Base-by-base conservation (phyloP, 2,797 vertebrate species). In the Paedocypris micromegethes region DNA sequence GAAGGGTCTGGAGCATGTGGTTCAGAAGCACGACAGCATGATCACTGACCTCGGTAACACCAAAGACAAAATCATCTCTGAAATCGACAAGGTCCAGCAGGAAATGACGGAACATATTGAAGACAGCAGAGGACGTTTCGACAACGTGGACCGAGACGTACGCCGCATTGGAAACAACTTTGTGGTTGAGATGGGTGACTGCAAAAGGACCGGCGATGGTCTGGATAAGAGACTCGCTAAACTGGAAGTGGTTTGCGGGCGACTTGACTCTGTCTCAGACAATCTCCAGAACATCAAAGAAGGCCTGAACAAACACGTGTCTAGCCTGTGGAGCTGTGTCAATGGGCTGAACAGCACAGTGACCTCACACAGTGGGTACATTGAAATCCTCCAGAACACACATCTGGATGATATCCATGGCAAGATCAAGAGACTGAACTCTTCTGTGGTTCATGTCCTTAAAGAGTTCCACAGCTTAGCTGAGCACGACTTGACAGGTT, bases 11-110 rank as follows among this genome's bases (percentile, higher is more conserved):
- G 93, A 95, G 79, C 90, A 93, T 64, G 88, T 81, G 0, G 84
- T 95, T 58, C 92, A 92, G 37, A 91, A 93, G 75, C 95, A 96
- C 8, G 85, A 90, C 6, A 91, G 93, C 0, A 88, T 93, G 72
- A 88, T 94, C 72, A 92, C 89, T 0, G 88, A 95, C 78, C 81
- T 97, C 38, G 88, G 88, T 52, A 87, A 91, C 76, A 88, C 93
- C 49, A 94, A 93, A 72, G 92, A 97, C 70, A 93, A 93, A 66
- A 90, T 97, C 44, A 93, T 94, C 73, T 90, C 93, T 0, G 94
- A 96, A 85, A 89, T 98, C 48, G 94, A 95, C 82, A 90, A 91
- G 54, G 90, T 96, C 8, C 93, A 96, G 76, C 91, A 91, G 6
- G 92, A 94, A 52, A 80, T 92, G 60, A 90, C 86, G 0, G 93